Base-by-base conservation (phyloP, 2,113 vertebrate genomes). In the Meleagris gallopavo region DNA sequence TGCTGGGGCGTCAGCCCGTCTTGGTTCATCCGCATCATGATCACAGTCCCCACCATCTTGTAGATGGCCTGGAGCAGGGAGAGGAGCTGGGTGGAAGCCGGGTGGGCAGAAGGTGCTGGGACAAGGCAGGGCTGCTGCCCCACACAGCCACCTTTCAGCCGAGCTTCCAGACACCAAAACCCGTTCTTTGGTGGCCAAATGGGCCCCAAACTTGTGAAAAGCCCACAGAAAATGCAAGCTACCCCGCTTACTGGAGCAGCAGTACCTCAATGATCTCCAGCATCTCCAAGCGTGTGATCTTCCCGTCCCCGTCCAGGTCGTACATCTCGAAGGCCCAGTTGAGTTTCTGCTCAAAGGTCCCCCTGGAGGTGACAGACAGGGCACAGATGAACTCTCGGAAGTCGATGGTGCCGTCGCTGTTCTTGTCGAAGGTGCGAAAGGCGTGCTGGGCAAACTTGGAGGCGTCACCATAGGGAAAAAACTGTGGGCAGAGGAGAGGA, bases 301-400 rank as follows among this genome's bases (percentile, higher is more conserved):
- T 99, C 50, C 99, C 99, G 0, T 99, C 99, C 17, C 99, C 99
- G 0, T 99, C 99, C 95, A 99, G 97, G 92, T 99, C 99, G 0
- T 99, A 99, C 99, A 99, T 99, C 97, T 99, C 99, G 55, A 99
- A 99, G 79, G 99, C 99, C 99, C 99, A 99, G 97, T 99, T 99
- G 96, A 99, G 98, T 86, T 99, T 99, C 97, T 99, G 99, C 96
- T 99, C 99, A 12, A 99, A 99, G 97, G 98, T 99, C 36, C 99
- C 99, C 83, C 99, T 98, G 92, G 99, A 99, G 90, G 99, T 99
- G 97, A 99, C 99, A 46, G 98, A 99, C 73, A 99, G 98, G 61
- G 99, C 99, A 25, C 99, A 99, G 97, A 99, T 99, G 97, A 99
- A 99, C 98, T 99, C 99, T 96, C 99, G 98, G 97, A 99, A 99